Evolutionary conservation across 2,797 vertebrate genomes (phyloP), one percentile per base, ranked within the genome.

Genomic region (Pempheris klunzingeri): DNA sequence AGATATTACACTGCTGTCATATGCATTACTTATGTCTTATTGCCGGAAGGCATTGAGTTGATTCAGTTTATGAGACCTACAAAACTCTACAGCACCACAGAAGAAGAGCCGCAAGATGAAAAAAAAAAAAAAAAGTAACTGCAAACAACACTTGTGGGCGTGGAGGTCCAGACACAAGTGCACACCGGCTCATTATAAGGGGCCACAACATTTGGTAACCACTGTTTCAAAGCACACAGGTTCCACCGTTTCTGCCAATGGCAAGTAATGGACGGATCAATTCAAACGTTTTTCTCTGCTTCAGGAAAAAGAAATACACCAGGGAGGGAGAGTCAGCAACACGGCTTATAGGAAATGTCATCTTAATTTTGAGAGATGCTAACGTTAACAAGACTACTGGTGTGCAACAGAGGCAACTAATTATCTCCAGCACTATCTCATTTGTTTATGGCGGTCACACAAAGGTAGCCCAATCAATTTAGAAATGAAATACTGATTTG

Each of bases 11-110:
- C 12, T 36, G 53, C 14, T 15, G 15, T 34, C 22, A 13, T 22
- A 41, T 78, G 61, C 55, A 60, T 77, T 43, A 74, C 70, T 74
- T 53, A 28, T 63, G 57, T 59, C 26, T 20, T 38, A 28, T 68
- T 69, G 63, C 36, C 0, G 0, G 14, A 24, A 69, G 28, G 39
- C 50, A 17, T 10, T 20, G 52, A 62, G n/a, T 20, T 57, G 46
- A 43, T 47, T 78, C 47, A 47, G 30, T 10, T 15, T 46, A 65
- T 64, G 28, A 59, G 46, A 38, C 28, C 43, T n/a, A 34, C 4
- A 14, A 15, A 30, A n/a, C n/a, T 18, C 49, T 17, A 39, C 52
- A 53, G 44, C 39, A 34, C 0, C 46, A 38, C 5, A 26, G 66
- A 14, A 14, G 26, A 46, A 38, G 28, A 67, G 7, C 47, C 28